Evolutionary conservation across 2,888 invertebrate genomes (phyloP).

Genomic region (Melinopterus prodromus): DNA sequence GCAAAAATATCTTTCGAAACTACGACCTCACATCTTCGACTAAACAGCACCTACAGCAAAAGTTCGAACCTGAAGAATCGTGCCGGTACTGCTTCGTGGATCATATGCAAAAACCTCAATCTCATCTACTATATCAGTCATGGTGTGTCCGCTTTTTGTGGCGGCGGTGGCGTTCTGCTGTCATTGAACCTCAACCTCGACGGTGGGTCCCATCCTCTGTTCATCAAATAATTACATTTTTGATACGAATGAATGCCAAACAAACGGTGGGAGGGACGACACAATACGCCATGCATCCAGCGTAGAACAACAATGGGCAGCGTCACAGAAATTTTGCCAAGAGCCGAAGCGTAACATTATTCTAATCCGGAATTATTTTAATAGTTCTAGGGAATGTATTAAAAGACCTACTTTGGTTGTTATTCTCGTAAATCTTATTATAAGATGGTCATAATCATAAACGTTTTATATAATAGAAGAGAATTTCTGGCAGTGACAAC

Average conservation of each 20-base stretch:
- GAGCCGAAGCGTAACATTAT: neutral
- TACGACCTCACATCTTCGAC: too few species aligned
- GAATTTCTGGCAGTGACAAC: too few species aligned
- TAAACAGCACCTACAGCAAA: neutral
- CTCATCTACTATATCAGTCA: conserved; percentile 4
- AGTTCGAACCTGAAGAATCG: neutral
- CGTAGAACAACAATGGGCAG: neutral
- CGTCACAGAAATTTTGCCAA: neutral
- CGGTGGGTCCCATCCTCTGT: neutral
- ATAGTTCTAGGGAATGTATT: too few species aligned
- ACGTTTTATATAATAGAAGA: too few species aligned
- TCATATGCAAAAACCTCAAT: neutral
- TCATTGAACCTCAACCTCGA: neutral
- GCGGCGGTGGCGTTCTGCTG: neutral
- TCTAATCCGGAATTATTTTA: neutral
- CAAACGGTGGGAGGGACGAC: conserved; percentile 4
- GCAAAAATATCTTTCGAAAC: too few species aligned
- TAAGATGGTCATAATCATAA: too few species aligned
- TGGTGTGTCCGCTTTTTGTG: neutral
- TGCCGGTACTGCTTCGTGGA: neutral
- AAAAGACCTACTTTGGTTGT: too few species aligned
- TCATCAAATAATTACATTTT: neutral
- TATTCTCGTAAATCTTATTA: too few species aligned
- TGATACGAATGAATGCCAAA: neutral
- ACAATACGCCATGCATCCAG: neutral